phyloP scores from a whole-genome alignment of 2,797 vertebrate species.

The Semotilus atromaculatus region DNA sequence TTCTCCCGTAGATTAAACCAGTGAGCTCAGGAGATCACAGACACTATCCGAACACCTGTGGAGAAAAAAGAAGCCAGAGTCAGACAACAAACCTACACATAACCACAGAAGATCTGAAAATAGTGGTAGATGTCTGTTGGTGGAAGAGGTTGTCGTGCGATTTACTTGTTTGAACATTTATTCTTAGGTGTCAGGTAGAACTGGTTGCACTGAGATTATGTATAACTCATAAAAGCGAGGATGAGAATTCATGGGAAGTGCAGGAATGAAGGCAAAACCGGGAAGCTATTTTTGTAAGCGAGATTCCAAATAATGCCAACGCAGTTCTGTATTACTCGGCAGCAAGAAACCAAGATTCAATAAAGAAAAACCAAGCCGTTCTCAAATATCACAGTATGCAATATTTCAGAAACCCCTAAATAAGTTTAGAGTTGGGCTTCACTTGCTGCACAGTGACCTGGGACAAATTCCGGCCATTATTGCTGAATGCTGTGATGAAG shows the following conservation, averaged over 20 bases:
- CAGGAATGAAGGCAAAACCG: not conserved
- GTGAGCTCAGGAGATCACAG: slow-evolving; percentile 50
- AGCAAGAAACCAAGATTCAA: not conserved
- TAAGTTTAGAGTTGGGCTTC: not conserved
- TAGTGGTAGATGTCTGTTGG: not conserved
- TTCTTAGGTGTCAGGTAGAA: not conserved
- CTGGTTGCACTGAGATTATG: not conserved
- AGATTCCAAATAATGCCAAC: not conserved
- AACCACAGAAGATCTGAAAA: not conserved
- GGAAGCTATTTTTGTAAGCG: not conserved
- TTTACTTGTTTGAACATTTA: not conserved
- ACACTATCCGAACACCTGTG: slow-evolving; percentile 58
- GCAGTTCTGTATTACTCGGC: not conserved
- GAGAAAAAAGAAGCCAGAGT: slow-evolving; percentile 31
- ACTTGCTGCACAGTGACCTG: slow-evolving; percentile 5
- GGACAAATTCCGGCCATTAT: slow-evolving; percentile 24
- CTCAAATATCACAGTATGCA: slow-evolving; percentile 2
- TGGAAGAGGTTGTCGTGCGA: not conserved
- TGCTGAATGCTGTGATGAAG: slow-evolving; percentile 15
- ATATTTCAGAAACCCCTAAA: not conserved
- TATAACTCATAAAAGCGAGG: not conserved
- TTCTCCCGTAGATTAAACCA: slow-evolving; percentile 38
- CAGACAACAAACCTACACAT: slow-evolving; percentile 11
- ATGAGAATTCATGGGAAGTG: slow-evolving; percentile 10
- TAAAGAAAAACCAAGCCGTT: not conserved